Evolutionary conservation across 2,888 invertebrate genomes (phyloP).

Genomic region (Apodemia mormo): DNA sequence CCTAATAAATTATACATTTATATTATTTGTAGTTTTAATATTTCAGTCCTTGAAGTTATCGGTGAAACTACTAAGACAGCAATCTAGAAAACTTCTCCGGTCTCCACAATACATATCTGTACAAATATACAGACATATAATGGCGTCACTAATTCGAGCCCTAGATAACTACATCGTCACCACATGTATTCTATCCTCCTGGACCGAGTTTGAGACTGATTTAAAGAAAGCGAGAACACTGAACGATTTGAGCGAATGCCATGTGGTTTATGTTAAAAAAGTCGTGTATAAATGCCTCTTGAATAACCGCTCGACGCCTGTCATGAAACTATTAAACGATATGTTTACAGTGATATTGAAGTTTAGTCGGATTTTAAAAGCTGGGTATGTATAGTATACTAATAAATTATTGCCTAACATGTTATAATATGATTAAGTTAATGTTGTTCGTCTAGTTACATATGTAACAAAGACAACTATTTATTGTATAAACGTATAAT

Average conservation of each 20-base stretch:
- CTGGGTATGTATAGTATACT: conserved; percentile 57
- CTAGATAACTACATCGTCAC: conserved; percentile 89
- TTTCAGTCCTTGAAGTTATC: conserved; percentile 83
- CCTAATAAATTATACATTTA: background rate
- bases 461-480: too few species aligned
- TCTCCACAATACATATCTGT: conserved; percentile 87
- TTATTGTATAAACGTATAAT: too few species aligned
- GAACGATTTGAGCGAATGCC: conserved; percentile 87
- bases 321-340: conserved; percentile 86
- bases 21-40: conserved; percentile 12
- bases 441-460: too few species aligned
- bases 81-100: conserved; percentile 70
- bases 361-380: conserved; percentile 83
- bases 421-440: too few species aligned
- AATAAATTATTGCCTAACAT: too few species aligned
- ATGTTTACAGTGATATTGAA: conserved; percentile 88
- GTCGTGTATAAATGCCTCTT: conserved; percentile 88
- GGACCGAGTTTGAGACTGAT: conserved; percentile 87
- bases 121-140: conserved; percentile 87
- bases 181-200: conserved; percentile 87
- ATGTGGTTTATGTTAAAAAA: conserved; percentile 88
- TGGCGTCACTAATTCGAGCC: conserved; percentile 89
- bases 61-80: conserved; percentile 73
- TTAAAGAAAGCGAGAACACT: conserved; percentile 84
- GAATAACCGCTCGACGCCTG: conserved; percentile 85